Conservation (phyloP, 2,888 invertebrate genomes). For the Pachydiplax longipennis region DNA sequence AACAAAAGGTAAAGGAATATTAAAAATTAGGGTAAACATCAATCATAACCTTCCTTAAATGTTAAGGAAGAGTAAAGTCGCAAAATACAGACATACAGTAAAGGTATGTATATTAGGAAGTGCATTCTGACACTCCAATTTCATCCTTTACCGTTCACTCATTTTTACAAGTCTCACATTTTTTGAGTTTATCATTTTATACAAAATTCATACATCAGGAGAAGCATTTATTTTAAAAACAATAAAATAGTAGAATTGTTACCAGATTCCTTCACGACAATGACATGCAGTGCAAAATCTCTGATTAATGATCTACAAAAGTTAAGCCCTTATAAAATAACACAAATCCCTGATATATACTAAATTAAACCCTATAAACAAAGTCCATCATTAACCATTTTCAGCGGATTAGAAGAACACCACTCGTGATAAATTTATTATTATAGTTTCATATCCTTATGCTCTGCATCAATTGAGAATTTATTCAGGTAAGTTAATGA, state of each 20-base stretch:
- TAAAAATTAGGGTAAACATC: neutral
- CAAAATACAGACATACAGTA: slow-evolving; percentile 14
- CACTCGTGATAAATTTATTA: neutral
- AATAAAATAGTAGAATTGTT: neutral
- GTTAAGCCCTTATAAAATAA: slow-evolving; percentile 5
- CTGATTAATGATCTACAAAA: neutral
- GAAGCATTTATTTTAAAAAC: slow-evolving; percentile 12
- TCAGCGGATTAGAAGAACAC: neutral
- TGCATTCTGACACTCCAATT: neutral
- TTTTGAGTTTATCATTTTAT: neutral
- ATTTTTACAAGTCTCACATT: neutral
- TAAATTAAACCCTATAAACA: neutral
- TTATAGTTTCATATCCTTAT: neutral
- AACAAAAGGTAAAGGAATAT: neutral
- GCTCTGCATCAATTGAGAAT: neutral
- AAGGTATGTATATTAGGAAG: neutral
- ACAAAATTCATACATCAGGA: slow-evolving; percentile 11
- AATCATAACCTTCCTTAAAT: slow-evolving; percentile 16
- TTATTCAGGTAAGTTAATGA: neutral
- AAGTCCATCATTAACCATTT: neutral
- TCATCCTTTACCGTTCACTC: neutral
- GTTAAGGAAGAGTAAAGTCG: slow-evolving; percentile 12
- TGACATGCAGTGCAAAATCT: neutral
- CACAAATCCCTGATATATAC: neutral
- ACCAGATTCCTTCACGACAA: neutral